Percentiles rank a stretch among this genome's conserved stretches.
Conservation (phyloP, 2,113 vertebrate species). For the Ailurus styani region DNA sequence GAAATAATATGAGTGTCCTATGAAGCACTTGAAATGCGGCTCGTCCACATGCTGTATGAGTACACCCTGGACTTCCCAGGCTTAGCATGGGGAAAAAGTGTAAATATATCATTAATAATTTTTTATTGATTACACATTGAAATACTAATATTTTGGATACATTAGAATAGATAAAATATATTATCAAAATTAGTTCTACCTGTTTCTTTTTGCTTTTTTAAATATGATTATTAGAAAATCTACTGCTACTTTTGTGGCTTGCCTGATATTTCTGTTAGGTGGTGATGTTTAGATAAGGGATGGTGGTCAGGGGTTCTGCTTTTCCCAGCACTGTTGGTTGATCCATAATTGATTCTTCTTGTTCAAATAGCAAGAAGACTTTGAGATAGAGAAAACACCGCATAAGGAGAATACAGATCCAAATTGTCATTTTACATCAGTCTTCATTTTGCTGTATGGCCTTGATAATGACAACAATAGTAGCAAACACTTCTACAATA, state of each 20-base stretch:
- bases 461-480: not conserved
- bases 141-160: not conserved
- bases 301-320: not conserved
- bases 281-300: not conserved
- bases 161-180: not conserved
- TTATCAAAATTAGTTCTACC: not conserved
- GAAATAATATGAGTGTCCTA: not conserved
- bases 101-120: not conserved
- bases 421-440: not conserved
- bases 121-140: not conserved
- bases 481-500: not conserved
- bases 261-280: not conserved
- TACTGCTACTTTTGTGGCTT: not conserved
- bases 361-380: not conserved
- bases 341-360: not conserved
- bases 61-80: not conserved
- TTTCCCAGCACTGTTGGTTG: not conserved
- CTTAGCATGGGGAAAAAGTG: not conserved
- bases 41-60: not conserved
- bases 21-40: not conserved
- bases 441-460: not conserved
- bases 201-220: not conserved
- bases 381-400: not conserved
- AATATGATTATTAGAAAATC: not conserved
- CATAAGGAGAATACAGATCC: not conserved